Base-by-base conservation (phyloP, 1,140 invertebrate species). In the Druon quercuslanigerum region DNA sequence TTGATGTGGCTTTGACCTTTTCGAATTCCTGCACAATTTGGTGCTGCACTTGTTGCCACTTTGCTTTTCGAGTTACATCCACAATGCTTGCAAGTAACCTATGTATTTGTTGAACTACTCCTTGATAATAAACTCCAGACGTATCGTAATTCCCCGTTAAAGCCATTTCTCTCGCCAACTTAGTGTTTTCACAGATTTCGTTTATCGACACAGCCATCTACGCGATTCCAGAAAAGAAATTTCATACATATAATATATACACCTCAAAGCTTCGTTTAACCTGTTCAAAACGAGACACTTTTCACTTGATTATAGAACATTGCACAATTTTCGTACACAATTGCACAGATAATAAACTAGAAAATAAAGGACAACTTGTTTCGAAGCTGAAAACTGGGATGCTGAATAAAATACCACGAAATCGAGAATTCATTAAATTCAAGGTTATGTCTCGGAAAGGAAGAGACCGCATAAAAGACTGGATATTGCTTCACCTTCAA, bases 111-210 rank as follows among this genome's bases (percentile, higher is more conserved):
- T 97, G 96, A 50, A 98, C 93, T 6, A 97, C 96, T 71, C 97
- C 97, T 92, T 99, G 96, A 89, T 99, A 99, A 91, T 99, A 99
- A 70, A 99, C 97, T 83, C 95, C 93, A 13, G 98, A 96, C 75
- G 96, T 97, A 86, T 99, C 98, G 89, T 99, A 99, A 90, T 99
- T 98, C 9, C 98, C 98, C 87, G 97, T 95, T 79, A 99, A 92
- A 74, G 97, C 97, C 95, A 97, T 97, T 92, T 99, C 98, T 83
- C 98, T 93, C 51, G 97, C 98, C 87, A 98, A 92, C 92, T 97
- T 98, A 74, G 96, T 96, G 92, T 97, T 97, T 92, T 98, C 96
- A 93, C 95, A 96, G 90, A 98, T 97, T 93, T 98, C 96, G 89
- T 94, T 95, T 87, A 96, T 93, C 86, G 95, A 95, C 86, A 96